Evolutionary conservation across 2,113 vertebrate genomes (phyloP).

Genomic region (Calidris pygmaea): DNA sequence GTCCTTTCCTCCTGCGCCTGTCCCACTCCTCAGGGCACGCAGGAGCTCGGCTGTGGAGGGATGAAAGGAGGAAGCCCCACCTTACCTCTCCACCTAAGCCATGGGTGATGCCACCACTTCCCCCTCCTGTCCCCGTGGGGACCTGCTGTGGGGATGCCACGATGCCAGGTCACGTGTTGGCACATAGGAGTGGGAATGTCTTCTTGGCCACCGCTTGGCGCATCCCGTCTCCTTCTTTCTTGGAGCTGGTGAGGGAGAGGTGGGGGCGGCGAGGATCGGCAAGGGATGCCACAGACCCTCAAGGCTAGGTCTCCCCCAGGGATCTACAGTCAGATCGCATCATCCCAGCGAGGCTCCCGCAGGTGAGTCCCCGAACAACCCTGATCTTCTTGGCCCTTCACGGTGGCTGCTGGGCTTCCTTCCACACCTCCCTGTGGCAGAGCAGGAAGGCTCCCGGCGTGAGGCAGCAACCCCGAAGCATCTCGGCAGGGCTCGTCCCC

Average conservation of each 20-base stretch:
- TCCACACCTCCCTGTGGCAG: not conserved
- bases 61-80: not conserved
- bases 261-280: not conserved
- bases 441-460: not conserved
- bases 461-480: not conserved
- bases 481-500: not conserved
- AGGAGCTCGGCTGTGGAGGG: not conserved
- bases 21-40: not conserved
- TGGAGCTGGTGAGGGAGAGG: not conserved
- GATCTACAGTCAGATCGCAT: not conserved
- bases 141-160: fast-evolving
- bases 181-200: not conserved
- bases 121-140: fast-evolving
- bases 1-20: not conserved
- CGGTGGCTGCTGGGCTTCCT: not conserved
- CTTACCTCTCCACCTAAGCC: not conserved
- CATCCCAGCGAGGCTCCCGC: not conserved
- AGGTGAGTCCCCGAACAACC: not conserved
- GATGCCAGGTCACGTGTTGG: not conserved
- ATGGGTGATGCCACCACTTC: not conserved
- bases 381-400: not conserved
- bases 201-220: not conserved
- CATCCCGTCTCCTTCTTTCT: not conserved
- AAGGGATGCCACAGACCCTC: not conserved
- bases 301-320: not conserved